These are phyloP conservation scores for Rhabdophis nuchalis DNA, from an alignment of 2,797 vertebrate species.

Conservation along the genomic window DNA sequence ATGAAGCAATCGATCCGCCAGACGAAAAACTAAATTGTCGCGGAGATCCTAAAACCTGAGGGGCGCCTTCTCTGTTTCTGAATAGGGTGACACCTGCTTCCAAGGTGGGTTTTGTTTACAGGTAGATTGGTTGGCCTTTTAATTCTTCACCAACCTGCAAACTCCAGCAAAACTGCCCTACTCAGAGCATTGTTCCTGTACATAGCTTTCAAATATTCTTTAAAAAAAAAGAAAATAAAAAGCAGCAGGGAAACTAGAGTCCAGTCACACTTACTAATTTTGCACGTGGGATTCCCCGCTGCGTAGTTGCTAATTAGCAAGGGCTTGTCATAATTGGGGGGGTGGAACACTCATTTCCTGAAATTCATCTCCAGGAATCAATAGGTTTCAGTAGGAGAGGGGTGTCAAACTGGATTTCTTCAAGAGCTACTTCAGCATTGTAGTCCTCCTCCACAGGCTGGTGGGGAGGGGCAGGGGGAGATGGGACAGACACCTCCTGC, in stretches of 20 bases:
- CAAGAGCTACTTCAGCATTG: no score
- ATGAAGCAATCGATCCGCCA: not conserved
- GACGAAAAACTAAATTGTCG: constrained; percentile 15
- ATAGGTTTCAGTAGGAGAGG: not conserved
- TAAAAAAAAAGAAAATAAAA: not conserved
- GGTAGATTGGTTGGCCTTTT: not conserved
- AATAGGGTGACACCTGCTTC: not conserved
- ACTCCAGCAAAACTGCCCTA: not conserved
- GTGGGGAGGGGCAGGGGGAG: no score
- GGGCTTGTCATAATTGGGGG: not conserved
- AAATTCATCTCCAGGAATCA: not conserved
- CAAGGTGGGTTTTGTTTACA: not conserved
- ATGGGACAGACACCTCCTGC: no score
- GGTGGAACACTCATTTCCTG: not conserved
- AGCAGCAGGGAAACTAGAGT: not conserved
- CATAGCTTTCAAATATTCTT: constrained; percentile 1
- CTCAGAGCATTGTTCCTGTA: not conserved
- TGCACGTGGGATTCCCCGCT: not conserved
- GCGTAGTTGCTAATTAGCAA: not conserved
- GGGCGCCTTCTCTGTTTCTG: not conserved
- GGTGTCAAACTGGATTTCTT: no score
- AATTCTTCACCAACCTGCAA: constrained; percentile 2
- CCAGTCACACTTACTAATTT: not conserved
- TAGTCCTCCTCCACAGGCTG: no score
- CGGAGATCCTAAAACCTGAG: constrained; percentile 4